Evolutionary conservation across 2,113 vertebrate genomes (phyloP), one percentile per base, ranked within the genome.

Genomic region (Trinectes maculatus): DNA sequence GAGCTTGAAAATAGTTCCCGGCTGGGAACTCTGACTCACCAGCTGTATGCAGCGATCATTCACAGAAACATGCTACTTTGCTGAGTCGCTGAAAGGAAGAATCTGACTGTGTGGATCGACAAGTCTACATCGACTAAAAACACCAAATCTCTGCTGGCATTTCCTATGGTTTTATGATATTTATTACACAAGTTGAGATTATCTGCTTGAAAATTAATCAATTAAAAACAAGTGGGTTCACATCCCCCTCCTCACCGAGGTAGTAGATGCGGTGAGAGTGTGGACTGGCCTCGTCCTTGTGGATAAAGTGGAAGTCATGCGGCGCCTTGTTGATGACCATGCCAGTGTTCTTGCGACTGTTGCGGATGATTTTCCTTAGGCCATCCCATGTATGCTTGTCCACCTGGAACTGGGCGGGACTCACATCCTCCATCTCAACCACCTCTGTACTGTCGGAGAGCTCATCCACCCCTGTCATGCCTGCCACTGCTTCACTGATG

Each of bases 231-330:
- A 13, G n/a, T 36, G 3, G 9, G 18, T 6, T n/a, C 3, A 7
- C 42, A n/a, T 10, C 7, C n/a, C 10, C 0, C 1, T 42, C 29
- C 93, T 93, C 84, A 98, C 96, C 96, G 9, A 98, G 91, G 88
- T 97, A 98, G 73, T 96, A 98, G 39, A 98, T 94, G 40, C 96
- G 95, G 47, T 98, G 96, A 0, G 96, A 96, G 67, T 97, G 95
- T 0, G 94, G 94, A 43, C 95, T 93, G 3, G 91, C 86, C 62
- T 96, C 95, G 0, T 97, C 95, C 80, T 95, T 96, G 85, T 90
- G 93, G 72, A 97, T 92, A 18, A 98, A 98, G 85, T 95, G 96
- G 91, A 97, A 98, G 84, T 98, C 96, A 7, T 98, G 95, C 0
- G 96, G 96, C 0, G 96, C 95, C 90, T 97, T 98, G 93, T 90